phyloP scores from a whole-genome alignment of 2,797 vertebrate genomes.

The Alca torda region DNA sequence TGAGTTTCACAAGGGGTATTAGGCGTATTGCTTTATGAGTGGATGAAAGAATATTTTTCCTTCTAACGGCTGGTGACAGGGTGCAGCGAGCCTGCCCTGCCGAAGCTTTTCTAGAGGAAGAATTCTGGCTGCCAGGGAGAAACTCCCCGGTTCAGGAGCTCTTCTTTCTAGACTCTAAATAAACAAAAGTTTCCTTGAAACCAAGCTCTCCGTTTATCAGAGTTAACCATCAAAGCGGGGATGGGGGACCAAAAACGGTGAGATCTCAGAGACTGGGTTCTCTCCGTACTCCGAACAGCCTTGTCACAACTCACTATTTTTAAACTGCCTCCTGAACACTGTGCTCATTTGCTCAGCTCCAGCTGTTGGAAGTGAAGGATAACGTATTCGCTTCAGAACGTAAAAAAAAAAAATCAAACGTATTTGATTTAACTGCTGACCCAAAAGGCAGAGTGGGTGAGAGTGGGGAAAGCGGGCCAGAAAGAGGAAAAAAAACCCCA shows the following conservation, averaged over 20 bases:
- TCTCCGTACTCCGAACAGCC: background rate
- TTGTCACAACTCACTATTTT: background rate
- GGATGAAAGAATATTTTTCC: background rate
- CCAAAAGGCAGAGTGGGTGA: background rate
- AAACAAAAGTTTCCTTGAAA: conserved; percentile 14
- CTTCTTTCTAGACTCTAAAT: conserved; percentile 29
- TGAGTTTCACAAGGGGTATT: background rate
- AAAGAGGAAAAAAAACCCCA: background rate
- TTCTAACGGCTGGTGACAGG: background rate
- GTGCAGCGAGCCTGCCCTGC: background rate
- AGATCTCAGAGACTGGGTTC: background rate
- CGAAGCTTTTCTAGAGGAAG: background rate
- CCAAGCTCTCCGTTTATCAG: background rate
- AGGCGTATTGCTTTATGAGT: background rate
- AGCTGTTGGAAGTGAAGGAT: conserved; percentile 11
- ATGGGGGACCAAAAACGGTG: background rate
- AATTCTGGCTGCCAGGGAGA: conserved; percentile 3
- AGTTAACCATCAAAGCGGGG: background rate
- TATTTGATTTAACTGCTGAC: background rate
- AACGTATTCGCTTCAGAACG: background rate
- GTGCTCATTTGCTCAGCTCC: background rate
- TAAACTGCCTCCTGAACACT: background rate
- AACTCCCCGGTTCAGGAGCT: background rate
- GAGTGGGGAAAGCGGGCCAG: background rate
- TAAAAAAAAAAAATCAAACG: background rate